These are phyloP conservation scores for Drosophila kanekoi DNA, from an alignment of 2,888 invertebrate genomes.

Conservation along the genomic window DNA sequence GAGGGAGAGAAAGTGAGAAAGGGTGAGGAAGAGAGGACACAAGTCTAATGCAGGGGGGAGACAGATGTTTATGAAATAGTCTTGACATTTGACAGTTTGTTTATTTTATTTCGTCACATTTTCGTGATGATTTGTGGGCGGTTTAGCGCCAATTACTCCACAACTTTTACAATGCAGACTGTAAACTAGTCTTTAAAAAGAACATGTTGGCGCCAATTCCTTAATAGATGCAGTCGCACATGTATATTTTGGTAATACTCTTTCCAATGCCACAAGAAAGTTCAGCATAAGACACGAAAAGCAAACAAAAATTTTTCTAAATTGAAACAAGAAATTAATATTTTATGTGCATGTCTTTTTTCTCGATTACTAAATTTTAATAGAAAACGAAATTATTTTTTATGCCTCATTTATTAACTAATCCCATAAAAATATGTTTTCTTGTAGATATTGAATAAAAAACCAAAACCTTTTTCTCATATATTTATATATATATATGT, in stretches of 20 bases:
- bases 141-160: slow-evolving; percentile 79
- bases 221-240: slow-evolving; percentile 28
- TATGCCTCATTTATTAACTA: no score
- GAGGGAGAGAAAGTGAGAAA: not conserved
- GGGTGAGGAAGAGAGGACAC: not conserved
- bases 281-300: not conserved
- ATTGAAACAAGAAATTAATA: not conserved
- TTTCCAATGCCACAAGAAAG: not conserved
- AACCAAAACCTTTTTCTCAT: no score
- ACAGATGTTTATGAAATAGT: slow-evolving; percentile 75
- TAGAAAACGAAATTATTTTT: no score
- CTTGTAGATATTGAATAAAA: no score
- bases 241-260: slow-evolving; percentile 30
- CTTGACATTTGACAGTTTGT: slow-evolving; percentile 83
- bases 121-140: slow-evolving; percentile 83
- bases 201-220: slow-evolving; percentile 71
- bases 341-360: no score
- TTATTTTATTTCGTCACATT: slow-evolving; percentile 84
- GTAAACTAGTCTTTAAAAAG: slow-evolving; percentile 71
- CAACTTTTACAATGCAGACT: slow-evolving; percentile 63
- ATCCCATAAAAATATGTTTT: no score
- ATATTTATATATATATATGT: no score
- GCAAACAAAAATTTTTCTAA: not conserved
- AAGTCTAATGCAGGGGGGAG: slow-evolving; percentile 5
- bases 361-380: no score